phyloP scores from a whole-genome alignment of 2,113 vertebrate genomes.

The Panthera tigris region DNA sequence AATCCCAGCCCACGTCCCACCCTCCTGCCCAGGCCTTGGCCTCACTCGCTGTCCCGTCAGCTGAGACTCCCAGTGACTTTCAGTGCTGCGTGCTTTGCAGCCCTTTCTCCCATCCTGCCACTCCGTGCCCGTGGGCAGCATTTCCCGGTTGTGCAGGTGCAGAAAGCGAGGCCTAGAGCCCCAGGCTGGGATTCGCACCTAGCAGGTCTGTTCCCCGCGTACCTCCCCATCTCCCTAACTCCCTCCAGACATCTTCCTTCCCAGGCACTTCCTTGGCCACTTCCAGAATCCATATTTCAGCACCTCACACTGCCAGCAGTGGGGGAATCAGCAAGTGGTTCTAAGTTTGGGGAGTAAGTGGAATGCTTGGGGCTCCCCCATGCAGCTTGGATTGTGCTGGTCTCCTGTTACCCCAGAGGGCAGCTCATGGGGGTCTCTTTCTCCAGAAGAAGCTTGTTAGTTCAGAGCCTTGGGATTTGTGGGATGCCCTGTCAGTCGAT shows the following conservation, averaged over 20 bases:
- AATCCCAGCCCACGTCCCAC: neutral
- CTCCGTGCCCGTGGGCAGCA: too few relatives aligned
- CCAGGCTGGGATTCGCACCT: neutral
- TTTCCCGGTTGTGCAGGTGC: neutral
- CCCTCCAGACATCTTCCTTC: neutral
- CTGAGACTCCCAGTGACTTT: neutral
- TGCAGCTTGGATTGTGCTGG: neutral
- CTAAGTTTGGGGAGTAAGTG: neutral
- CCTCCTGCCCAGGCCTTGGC: neutral
- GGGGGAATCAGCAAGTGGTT: neutral
- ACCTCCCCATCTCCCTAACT: neutral
- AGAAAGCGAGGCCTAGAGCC: neutral
- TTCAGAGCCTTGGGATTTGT: neutral
- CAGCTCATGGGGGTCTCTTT: neutral
- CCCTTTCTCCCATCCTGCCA: neutral
- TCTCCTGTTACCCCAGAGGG: neutral
- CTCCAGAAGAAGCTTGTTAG: neutral
- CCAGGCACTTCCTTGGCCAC: neutral
- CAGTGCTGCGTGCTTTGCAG: neutral
- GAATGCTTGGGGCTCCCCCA: neutral
- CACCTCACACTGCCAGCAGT: neutral
- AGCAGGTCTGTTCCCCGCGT: accelerated
- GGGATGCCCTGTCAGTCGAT: accelerated
- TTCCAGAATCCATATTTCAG: neutral
- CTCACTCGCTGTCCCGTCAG: neutral